Percentiles rank a stretch among this genome's conserved stretches.
These are phyloP conservation scores for Cheilosia impressa DNA, from an alignment of 2,888 invertebrate species.

Conservation along the genomic window DNA sequence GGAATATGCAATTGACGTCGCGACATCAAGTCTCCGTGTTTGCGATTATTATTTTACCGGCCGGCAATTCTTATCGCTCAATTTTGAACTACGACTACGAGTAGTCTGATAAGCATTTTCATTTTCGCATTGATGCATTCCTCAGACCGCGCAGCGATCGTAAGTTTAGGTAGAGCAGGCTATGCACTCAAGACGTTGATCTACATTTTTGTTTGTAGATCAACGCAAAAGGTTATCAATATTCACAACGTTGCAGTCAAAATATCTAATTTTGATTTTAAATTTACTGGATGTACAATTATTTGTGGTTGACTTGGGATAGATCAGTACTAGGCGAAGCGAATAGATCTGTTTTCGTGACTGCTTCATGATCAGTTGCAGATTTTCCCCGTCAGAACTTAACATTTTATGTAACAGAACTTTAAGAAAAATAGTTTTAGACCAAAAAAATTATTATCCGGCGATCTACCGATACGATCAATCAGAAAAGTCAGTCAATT, in stretches of 20 bases:
- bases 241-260: not conserved
- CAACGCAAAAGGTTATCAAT: not conserved
- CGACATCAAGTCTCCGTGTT: conserved; percentile 29
- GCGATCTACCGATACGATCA: too few species aligned
- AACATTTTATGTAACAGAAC: too few species aligned
- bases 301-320: too few species aligned
- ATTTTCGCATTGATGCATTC: not conserved
- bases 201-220: not conserved
- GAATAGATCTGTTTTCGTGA: too few species aligned
- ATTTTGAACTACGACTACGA: conserved; percentile 2
- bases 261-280: not conserved
- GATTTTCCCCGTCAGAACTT: too few species aligned
- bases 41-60: conserved; percentile 42
- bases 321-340: too few species aligned
- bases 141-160: not conserved
- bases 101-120: not conserved
- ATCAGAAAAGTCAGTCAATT: too few species aligned
- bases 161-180: not conserved
- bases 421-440: too few species aligned
- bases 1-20: not conserved
- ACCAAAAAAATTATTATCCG: too few species aligned
- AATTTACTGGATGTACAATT: not conserved
- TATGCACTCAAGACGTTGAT: not conserved
- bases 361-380: too few species aligned
- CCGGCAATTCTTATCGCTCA: conserved; percentile 52